Percentiles rank a stretch among this genome's conserved stretches.
Evolutionary conservation across 2,113 vertebrate species (phyloP).

Genomic region (Miniopterus natalensis): DNA sequence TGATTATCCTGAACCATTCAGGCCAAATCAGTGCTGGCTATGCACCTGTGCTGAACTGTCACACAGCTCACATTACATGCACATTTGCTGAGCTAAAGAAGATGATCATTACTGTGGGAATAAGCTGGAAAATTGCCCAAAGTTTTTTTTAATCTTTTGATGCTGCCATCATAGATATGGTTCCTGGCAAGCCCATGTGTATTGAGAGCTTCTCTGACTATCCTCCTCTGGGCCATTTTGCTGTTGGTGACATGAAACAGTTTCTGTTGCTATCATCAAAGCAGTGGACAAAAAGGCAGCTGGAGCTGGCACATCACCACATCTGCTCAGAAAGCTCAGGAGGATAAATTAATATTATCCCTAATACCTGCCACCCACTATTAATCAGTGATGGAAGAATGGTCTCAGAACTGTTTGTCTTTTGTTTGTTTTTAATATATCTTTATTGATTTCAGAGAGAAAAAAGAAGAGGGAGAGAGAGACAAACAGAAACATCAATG

Average conservation of each 20-base stretch:
- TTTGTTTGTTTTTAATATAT: too few species aligned
- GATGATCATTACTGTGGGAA: neutral
- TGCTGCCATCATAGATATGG: neutral
- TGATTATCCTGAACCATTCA: neutral
- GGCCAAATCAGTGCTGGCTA: neutral
- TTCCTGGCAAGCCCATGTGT: neutral
- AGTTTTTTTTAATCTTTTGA: neutral
- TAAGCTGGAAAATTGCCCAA: neutral
- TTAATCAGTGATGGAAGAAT: neutral
- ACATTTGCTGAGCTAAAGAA: neutral
- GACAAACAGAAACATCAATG: too few species aligned
- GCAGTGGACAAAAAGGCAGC: neutral
- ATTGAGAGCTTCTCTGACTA: neutral
- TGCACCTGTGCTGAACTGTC: neutral
- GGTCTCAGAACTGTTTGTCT: neutral
- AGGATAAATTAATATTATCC: neutral
- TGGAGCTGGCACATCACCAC: neutral
- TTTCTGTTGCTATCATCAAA: neutral
- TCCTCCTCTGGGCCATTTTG: neutral
- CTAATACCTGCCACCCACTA: neutral
- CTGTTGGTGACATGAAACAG: neutral
- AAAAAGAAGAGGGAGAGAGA: too few species aligned
- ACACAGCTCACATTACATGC: neutral
- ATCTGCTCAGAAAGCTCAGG: neutral
- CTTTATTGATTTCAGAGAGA: too few species aligned